Base-by-base conservation (phyloP, 1,140 invertebrate species). In the Bemisia tabaci region DNA sequence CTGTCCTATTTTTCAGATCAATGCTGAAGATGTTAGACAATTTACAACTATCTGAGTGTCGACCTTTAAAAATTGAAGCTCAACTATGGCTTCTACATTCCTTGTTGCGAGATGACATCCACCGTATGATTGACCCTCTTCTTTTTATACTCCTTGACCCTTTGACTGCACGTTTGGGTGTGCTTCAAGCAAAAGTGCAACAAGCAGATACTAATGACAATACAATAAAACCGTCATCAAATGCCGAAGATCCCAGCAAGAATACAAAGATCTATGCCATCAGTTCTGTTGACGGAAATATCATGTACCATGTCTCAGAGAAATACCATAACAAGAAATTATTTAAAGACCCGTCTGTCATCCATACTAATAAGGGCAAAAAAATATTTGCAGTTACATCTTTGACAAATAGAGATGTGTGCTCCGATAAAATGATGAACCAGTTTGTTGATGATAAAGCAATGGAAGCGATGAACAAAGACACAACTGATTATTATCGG, bases 231-330 rank as follows among this genome's bases (percentile, higher is more conserved):
- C 58, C 27, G 26, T 33, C 26, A n/a, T 48, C 33, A 48, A 48
- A 48, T 17, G 17, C 33, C 5, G 67, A 33, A 33, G 67, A 71
- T 26, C 62, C 65, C 17, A 67, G 21, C 21, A 48, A 48, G 33
- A 48, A 48, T 2, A 81, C 84, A 0, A 87, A 89, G 73, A 89
- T 94, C 12, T 92, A 89, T 75, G 91, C 91, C 1, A 91, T 94
- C 48, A 93, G 90, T 72, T 91, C 86, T 60, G 88, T 90, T 24
- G 88, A 91, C 70, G 91, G 91, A 1, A 91, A 91, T 72, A 85
- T 93, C 0, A 90, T 90, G 70, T 93, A 92, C 76, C 91, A 93
- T 74, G 85, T 92, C 24, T 64, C 67, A 17, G 68, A 69, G 12
- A 67, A 65, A 26, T 69, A 59, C 33, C 24, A 67, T 26, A 26